Conservation (phyloP, 2,797 vertebrate species). For the Falco cherrug region DNA sequence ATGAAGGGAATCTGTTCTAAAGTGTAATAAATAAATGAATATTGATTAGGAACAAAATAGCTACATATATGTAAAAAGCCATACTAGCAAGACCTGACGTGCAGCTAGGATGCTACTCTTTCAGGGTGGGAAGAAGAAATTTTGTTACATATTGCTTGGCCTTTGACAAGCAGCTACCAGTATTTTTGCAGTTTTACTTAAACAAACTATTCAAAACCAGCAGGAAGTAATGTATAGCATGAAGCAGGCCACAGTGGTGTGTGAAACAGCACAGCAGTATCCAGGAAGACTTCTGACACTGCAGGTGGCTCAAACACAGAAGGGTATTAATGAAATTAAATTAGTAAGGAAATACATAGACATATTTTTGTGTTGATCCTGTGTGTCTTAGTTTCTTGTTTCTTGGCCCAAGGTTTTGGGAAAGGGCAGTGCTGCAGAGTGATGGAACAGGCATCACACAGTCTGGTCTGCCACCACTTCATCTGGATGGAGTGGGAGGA, state of each 20-base stretch:
- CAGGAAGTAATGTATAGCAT: too few relatives aligned
- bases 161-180: too few relatives aligned
- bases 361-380: background rate
- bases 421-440: background rate
- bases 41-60: background rate
- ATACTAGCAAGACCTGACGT: background rate
- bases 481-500: background rate
- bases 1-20: background rate
- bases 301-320: too few relatives aligned
- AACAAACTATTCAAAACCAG: too few relatives aligned
- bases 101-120: background rate
- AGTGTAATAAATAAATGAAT: too few relatives aligned
- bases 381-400: background rate
- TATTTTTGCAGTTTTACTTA: too few relatives aligned
- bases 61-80: background rate
- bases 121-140: background rate
- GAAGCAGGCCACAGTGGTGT: too few relatives aligned
- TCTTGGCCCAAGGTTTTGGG: background rate
- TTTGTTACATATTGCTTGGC: background rate
- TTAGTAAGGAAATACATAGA: too few relatives aligned
- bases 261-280: too few relatives aligned
- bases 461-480: background rate
- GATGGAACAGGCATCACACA: fast-evolving
- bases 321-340: too few relatives aligned
- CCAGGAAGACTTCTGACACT: too few relatives aligned